These are phyloP conservation scores for Megalurothrips usitatus DNA, from an alignment of 2,888 invertebrate species.

Conservation along the genomic window DNA sequence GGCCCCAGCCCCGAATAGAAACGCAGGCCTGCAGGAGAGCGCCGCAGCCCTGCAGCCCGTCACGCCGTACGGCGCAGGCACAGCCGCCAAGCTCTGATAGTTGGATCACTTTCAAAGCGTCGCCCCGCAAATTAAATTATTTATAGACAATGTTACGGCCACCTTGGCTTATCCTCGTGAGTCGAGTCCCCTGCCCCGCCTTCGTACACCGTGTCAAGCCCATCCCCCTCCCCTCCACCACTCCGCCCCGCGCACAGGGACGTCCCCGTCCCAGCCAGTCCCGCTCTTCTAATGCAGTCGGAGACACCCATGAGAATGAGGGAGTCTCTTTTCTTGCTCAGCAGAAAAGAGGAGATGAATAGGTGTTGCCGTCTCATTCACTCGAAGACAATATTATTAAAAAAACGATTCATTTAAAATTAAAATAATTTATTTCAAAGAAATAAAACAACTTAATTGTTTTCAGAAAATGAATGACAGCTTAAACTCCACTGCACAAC, in stretches of 20 bases:
- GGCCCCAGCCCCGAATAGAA: too few species aligned
- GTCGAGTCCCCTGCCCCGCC: neutral
- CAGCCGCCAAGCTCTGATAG: neutral
- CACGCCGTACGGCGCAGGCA: neutral
- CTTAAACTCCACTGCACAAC: too few species aligned
- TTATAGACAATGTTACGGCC: conserved; percentile 16
- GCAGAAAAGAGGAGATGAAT: neutral
- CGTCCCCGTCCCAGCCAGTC: too few species aligned
- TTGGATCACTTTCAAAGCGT: conserved; percentile 12
- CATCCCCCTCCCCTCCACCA: too few species aligned
- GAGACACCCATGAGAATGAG: too few species aligned
- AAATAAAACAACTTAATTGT: neutral
- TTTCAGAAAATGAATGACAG: too few species aligned
- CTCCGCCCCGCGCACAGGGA: too few species aligned
- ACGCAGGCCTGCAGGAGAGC: too few species aligned
- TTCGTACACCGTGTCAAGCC: too few species aligned
- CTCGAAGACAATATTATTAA: neutral
- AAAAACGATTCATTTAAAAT: neutral
- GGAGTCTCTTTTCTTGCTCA: too few species aligned
- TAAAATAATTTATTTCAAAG: neutral
- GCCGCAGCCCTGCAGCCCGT: neutral
- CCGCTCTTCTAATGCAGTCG: too few species aligned
- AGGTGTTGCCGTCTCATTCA: neutral
- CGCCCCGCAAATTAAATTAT: neutral
- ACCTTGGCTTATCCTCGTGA: neutral